A percentile compares a stretch with the other conserved stretches of the same genome.
These are phyloP conservation scores for Zoanthus sansibaricus DNA, from an alignment of 92 coral and sea anemone species.

Conservation along the genomic window DNA sequence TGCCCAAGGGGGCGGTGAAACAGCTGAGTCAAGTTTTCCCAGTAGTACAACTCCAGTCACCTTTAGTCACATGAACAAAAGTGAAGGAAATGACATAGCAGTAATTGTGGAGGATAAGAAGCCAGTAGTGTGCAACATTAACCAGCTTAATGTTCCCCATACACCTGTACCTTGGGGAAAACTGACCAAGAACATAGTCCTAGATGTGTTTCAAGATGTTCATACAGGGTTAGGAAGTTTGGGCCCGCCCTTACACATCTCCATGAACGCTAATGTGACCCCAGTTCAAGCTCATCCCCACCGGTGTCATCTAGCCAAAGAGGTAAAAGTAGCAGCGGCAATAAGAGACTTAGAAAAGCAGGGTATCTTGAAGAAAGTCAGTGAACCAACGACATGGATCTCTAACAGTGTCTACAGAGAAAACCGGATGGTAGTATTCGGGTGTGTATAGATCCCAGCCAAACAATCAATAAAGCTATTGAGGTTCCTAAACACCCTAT, in stretches of 20 bases:
- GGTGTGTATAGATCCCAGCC: slow-evolving; percentile 48
- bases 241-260: slow-evolving; percentile 49
- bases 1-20: slow-evolving; percentile 10
- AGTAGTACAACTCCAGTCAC: slow-evolving; percentile 16
- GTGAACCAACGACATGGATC: slow-evolving; percentile 56
- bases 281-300: slow-evolving; percentile 54
- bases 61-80: background rate
- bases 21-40: background rate
- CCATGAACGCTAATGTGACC: slow-evolving; percentile 49
- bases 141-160: slow-evolving; percentile 20
- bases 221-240: slow-evolving; percentile 53
- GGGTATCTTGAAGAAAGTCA: slow-evolving; percentile 53
- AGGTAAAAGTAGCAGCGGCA: slow-evolving; percentile 44
- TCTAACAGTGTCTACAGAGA: slow-evolving; percentile 52
- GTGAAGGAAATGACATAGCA: background rate
- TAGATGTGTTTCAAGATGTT: slow-evolving; percentile 32
- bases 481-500: slow-evolving; percentile 39
- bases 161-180: slow-evolving; percentile 46
- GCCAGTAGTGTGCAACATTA: background rate
- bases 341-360: slow-evolving; percentile 38
- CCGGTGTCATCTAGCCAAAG: slow-evolving; percentile 49
- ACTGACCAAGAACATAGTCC: slow-evolving; percentile 34
- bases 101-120: background rate
- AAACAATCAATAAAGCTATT: slow-evolving; percentile 28
- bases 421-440: slow-evolving; percentile 47